A percentile compares a stretch with the other conserved stretches of the same genome.
phyloP scores from a whole-genome alignment of 2,888 invertebrate genomes.

The Drosophila falleni region DNA sequence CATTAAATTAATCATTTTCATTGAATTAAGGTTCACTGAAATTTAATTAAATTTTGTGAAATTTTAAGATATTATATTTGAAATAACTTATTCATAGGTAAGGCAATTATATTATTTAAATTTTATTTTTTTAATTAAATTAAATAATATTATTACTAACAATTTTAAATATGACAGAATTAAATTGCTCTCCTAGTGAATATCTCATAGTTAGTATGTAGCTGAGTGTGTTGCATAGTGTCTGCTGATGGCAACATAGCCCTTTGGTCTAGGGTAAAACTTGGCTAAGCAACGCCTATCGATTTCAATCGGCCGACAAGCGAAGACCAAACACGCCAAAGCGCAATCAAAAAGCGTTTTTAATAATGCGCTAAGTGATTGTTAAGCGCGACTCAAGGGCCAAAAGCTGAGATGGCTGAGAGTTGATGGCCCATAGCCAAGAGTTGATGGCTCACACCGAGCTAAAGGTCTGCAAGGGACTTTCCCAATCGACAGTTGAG shows the following conservation, averaged over 20 bases:
- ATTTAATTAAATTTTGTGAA: no score
- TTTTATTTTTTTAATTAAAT: not conserved
- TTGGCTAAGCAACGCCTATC: conserved; percentile 65
- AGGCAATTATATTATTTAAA: no score
- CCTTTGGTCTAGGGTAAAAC: conserved; percentile 16
- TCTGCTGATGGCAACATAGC: not conserved
- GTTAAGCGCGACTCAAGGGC: conserved; percentile 63
- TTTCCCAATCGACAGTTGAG: conserved; percentile 57
- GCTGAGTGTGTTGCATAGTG: conserved; percentile 3
- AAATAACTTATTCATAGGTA: no score
- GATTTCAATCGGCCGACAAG: conserved; percentile 61
- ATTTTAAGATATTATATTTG: no score
- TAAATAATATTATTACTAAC: not conserved
- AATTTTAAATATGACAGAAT: not conserved
- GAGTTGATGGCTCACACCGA: conserved; percentile 31
- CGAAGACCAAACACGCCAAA: conserved; percentile 70
- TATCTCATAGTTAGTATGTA: not conserved
- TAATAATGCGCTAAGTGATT: conserved; percentile 82
- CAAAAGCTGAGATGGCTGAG: conserved; percentile 1
- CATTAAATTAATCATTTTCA: no score
- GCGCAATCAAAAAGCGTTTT: conserved; percentile 81
- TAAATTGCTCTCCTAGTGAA: no score
- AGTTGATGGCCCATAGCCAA: conserved; percentile 23
- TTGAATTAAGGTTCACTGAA: no score
- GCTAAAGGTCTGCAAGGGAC: conserved; percentile 28